Conservation (phyloP, 2,797 vertebrate species). For the Rousettus madagascariensis region DNA sequence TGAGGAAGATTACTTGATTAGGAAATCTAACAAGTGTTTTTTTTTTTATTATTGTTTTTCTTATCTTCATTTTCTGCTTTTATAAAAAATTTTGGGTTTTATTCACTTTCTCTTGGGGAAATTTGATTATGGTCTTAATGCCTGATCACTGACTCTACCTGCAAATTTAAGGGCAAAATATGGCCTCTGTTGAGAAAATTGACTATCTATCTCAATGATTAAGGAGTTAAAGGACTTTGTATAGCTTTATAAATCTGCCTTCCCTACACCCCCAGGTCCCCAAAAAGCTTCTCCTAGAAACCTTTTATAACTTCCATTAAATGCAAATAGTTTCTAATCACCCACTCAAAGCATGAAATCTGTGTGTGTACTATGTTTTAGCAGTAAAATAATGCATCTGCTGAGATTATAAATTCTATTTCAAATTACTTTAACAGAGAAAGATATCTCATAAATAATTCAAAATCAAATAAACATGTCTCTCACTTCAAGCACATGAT, state of each 20-base stretch:
- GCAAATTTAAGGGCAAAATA: conserved; percentile 48
- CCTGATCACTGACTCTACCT: background rate
- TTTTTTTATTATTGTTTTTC: background rate
- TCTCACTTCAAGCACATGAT: background rate
- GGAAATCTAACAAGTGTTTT: background rate
- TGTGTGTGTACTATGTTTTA: background rate
- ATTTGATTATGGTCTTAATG: background rate
- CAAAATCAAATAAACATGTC: background rate
- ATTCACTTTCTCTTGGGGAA: background rate
- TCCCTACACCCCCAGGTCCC: background rate
- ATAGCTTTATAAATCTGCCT: conserved; percentile 40
- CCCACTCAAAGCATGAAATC: background rate
- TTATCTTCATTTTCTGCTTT: background rate
- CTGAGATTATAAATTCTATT: conserved; percentile 42
- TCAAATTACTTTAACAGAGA: background rate
- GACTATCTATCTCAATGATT: conserved; percentile 52
- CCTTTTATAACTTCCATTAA: conserved; percentile 7
- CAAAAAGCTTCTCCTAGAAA: background rate
- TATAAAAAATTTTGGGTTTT: background rate
- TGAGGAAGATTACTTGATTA: background rate
- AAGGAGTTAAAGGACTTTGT: conserved; percentile 15
- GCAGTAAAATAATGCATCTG: background rate
- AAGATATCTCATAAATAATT: background rate
- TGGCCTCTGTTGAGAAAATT: conserved; percentile 36
- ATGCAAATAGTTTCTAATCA: conserved; percentile 40